These are phyloP conservation scores for Rutilus rutilus DNA, from an alignment of 2,113 vertebrate genomes.

Conservation along the genomic window DNA sequence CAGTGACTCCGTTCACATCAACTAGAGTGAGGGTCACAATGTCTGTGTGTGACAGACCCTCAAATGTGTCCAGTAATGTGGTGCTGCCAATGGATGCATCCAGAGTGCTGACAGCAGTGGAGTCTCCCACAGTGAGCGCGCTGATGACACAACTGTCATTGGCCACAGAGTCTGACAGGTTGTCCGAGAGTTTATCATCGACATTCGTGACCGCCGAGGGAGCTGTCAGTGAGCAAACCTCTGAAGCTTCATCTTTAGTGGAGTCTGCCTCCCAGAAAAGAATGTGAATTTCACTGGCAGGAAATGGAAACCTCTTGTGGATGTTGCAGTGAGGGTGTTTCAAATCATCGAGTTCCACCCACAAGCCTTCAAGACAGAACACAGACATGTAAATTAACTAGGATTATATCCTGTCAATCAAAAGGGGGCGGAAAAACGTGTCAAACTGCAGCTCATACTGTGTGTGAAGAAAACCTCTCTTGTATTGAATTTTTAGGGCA, in stretches of 20 bases:
- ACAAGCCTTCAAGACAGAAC: conserved; percentile 75
- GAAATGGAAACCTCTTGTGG: conserved; percentile 73
- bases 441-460: too few species aligned
- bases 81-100: conserved; percentile 67
- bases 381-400: neutral
- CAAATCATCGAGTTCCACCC: conserved; percentile 91
- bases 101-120: neutral
- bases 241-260: neutral
- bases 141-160: conserved; percentile 54
- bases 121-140: conserved; percentile 44
- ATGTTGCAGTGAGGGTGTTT: conserved; percentile 77
- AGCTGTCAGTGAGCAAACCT: neutral
- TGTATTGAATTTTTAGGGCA: too few species aligned
- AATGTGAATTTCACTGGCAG: conserved; percentile 83
- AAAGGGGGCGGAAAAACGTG: too few species aligned
- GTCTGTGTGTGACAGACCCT: conserved; percentile 70
- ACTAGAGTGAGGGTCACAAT: conserved; percentile 78
- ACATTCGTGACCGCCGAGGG: neutral
- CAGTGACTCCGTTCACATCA: conserved; percentile 66
- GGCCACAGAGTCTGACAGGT: conserved; percentile 49
- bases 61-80: conserved; percentile 67
- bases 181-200: neutral
- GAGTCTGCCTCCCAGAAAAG: conserved; percentile 86
- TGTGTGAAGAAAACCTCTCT: too few species aligned
- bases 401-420: too few species aligned